Base-by-base conservation (phyloP, 2,888 invertebrate genomes). In the Agrochola lychnidis region DNA sequence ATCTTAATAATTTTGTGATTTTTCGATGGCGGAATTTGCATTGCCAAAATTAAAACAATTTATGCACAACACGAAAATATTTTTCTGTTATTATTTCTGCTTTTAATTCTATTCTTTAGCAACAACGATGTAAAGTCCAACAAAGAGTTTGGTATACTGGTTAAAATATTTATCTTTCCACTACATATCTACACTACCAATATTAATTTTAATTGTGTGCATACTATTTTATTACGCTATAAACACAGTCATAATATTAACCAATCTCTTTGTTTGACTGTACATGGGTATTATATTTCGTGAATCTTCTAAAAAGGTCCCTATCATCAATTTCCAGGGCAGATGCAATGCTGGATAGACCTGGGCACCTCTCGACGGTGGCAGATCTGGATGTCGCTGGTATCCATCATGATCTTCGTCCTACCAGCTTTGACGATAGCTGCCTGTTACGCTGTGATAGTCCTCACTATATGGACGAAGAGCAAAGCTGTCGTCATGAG, bases 381-480 rank as follows among this genome's bases (percentile, higher is more conserved):
- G 99, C 98, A 98, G 94, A 97, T 99, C 74, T 99, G 99, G 97
- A 98, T 99, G 98, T 98, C 98, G 0, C 92, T 98, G 42, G 98
- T 99, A 9, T 98, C 99, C 2, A 95, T 98, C 56, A 97, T 98
- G 81, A 97, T 99, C 57, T 99, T 99, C 94, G 97, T 98, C 71
- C 96, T 99, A 45, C 99, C 99, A 0, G 98, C 99, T 0, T 91
- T 99, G 73, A 98, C 99, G 86, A 99, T 99, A 82, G 98, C 98
- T 6, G 98, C 98, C 6, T 99, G 99, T 93, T 99, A 99, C 93
- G 98, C 98, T 14, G 98, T 99, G 88, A 99, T 99, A 89, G 99
- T 99, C 2, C 97, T 98, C 90, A 99, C 99, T 14, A 99, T 99
- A 88, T 99, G 99, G 99, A 98, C 98, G 9, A 98, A 98, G 91